Conservation (phyloP, 2,113 vertebrate species). For the Leucoraja erinaceus region DNA sequence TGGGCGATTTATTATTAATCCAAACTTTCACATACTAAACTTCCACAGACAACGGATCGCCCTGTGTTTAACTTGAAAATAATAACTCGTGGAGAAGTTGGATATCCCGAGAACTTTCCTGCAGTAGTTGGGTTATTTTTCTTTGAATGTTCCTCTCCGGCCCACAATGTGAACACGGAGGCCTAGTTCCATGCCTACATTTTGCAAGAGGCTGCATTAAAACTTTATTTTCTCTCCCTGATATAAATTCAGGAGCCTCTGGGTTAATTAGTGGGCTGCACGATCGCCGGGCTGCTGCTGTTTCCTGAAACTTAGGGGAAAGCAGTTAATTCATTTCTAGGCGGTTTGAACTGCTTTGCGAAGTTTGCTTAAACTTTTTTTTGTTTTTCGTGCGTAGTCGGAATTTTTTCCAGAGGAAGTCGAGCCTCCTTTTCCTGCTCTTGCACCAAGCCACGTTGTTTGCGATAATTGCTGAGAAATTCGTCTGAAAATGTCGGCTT, state of each 20-base stretch:
- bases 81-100: too few relatives aligned
- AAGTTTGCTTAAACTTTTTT: slow-evolving; percentile 9
- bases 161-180: not conserved
- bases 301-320: not conserved
- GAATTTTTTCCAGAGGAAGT: not conserved
- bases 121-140: not conserved
- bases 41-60: not conserved
- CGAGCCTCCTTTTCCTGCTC: not conserved
- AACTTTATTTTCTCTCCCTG: not conserved
- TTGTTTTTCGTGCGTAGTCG: not conserved
- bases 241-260: too few relatives aligned
- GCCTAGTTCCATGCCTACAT: not conserved
- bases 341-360: not conserved
- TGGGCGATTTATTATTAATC: too few relatives aligned
- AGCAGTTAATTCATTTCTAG: not conserved
- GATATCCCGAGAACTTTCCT: not conserved
- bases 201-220: not conserved
- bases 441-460: not conserved
- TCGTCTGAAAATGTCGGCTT: not conserved
- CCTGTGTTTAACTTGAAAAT: not conserved
- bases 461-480: not conserved
- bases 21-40: too few relatives aligned
- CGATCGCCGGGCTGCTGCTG: too few relatives aligned
- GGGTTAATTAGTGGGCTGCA: too few relatives aligned
- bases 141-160: too few relatives aligned